Base-by-base conservation (phyloP, 2,113 vertebrate species). In the Lampris megalopsis region DNA sequence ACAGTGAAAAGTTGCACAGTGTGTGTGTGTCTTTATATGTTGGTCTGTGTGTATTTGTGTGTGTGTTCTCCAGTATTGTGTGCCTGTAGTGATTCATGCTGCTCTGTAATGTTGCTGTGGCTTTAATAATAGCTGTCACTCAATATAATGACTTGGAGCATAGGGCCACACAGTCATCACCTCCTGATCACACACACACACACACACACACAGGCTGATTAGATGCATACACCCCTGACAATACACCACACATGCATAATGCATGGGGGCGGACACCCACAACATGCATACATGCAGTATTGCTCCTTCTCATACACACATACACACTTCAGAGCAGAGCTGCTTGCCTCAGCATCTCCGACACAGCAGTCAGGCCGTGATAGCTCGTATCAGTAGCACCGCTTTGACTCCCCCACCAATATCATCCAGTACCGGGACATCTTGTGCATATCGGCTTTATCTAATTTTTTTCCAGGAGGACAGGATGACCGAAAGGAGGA, bases 291-390 rank as follows among this genome's bases (percentile, higher is more conserved):
- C 24, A 24, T 24, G 24, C 24, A 24, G 24, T 24, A 24, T 24
- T 24, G 24, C 24, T 24, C 24, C 24, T 24, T 24, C 24, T 24
- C 59, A 71, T 60, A 80, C 63, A 68, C 73, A 77, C 58, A 54
- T 64, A 80, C 68, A 69, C 75, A 73, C 37, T 40, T 38, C 9
- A 9, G 13, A 52, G n/a, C 13, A 68, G n/a, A 83, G 13, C 11
- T 88, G 86, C 90, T 86, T 73, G 63, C 52, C 84, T 91, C 89
- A 92, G 91, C 88, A 88, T 52, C 67, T 86, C 71, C 63, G 53
- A 80, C 41, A 71, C 71, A 67, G 66, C 62, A 56, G 65, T 64
- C 52, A 4, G 73, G 52, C 83, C 62, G 38, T 73, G 79, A 81
- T 75, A 80, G 77, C 77, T 75, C 71, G 82, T 83, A 84, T 75